phyloP scores from a whole-genome alignment of 35 echinoderm and acorn worm species.

The Chiridota heheva region DNA sequence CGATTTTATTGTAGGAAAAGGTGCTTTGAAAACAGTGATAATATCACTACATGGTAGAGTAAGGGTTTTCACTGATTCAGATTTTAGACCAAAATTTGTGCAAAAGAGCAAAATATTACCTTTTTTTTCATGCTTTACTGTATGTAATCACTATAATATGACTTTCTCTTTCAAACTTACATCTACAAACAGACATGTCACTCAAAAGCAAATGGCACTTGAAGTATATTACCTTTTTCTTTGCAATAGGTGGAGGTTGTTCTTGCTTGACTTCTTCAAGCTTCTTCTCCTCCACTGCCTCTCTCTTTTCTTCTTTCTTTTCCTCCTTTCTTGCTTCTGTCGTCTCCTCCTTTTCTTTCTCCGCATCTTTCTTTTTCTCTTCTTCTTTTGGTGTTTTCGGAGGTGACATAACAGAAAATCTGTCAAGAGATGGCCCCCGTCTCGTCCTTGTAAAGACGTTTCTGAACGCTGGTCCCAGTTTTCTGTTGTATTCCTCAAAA shows the following conservation, averaged over 20 bases:
- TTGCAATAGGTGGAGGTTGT: neutral
- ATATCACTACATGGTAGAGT: no score
- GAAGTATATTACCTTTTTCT: constrained; percentile 39
- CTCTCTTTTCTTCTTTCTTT: constrained; percentile 26
- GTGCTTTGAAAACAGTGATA: no score
- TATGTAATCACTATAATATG: neutral
- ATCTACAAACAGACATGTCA: no score
- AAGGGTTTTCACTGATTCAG: no score
- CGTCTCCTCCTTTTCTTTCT: constrained; percentile 43
- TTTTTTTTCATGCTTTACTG: constrained; percentile 25
- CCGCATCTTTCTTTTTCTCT: constrained; percentile 32
- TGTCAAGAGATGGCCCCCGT: constrained; percentile 68
- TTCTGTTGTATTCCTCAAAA: constrained; percentile 95
- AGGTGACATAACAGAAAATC: neutral
- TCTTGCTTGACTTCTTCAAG: neutral
- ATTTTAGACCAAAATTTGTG: neutral
- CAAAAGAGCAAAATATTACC: neutral
- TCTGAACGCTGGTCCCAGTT: constrained; percentile 74
- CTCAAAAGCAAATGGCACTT: no score
- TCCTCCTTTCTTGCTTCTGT: constrained; percentile 17
- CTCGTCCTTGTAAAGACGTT: constrained; percentile 55
- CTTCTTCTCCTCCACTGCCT: constrained; percentile 17
- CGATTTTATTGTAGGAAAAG: no score
- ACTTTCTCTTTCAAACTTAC: no score
- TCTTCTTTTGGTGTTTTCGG: constrained; percentile 1